phyloP scores from a whole-genome alignment of 2,888 invertebrate species.

The Crematogaster levior region DNA sequence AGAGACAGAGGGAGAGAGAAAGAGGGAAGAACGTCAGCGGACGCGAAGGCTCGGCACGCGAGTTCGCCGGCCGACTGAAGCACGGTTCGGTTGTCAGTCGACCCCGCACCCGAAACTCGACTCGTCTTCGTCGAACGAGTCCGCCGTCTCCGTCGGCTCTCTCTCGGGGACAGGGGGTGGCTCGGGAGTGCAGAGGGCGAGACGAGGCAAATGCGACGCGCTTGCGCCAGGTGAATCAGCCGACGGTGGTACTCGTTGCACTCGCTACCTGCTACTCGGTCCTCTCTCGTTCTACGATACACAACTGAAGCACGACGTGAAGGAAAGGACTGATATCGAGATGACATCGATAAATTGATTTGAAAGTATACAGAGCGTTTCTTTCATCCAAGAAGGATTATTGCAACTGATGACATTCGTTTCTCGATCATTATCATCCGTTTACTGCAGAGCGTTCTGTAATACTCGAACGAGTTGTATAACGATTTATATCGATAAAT shows the following conservation, averaged over 20 bases:
- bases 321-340: neutral
- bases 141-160: conserved; percentile 73
- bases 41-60: conserved; percentile 83
- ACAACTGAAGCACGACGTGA: conserved; percentile 26
- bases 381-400: neutral
- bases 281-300: conserved; percentile 56
- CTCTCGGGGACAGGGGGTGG: conserved; percentile 62
- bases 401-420: neutral
- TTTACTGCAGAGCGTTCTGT: neutral
- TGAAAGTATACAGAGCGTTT: neutral
- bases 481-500: neutral
- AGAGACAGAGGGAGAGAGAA: conserved; percentile 16
- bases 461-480: neutral
- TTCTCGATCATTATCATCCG: neutral
- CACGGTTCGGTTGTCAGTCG: conserved; percentile 80
- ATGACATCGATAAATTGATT: conserved; percentile 24
- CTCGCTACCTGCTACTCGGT: conserved; percentile 67
- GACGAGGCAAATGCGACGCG: conserved; percentile 58
- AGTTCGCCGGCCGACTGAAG: conserved; percentile 85
- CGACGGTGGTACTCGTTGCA: conserved; percentile 62
- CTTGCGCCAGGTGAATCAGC: conserved; percentile 74
- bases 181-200: conserved; percentile 64
- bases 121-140: conserved; percentile 79
- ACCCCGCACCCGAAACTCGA: conserved; percentile 73
- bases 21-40: conserved; percentile 55